Evolutionary conservation across 23 tunicate genomes (phyloP).

Genomic region (Halocynthia aurantium): DNA sequence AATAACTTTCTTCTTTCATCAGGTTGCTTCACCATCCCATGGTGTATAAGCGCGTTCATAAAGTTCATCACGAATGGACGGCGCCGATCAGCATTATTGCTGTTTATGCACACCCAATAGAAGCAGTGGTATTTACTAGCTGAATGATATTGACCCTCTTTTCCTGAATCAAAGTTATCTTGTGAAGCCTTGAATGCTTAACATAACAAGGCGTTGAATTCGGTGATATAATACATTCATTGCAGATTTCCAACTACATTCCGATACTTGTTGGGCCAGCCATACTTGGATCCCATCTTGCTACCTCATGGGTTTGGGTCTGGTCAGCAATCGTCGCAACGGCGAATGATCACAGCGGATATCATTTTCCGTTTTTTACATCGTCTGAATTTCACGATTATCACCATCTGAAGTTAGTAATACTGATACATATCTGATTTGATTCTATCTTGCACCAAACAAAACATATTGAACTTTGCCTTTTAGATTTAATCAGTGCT

Average conservation of each 20-base stretch:
- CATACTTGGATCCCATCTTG: constrained; percentile 50
- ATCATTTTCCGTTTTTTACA: constrained; percentile 65
- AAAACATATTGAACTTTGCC: neutral
- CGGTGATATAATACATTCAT: neutral
- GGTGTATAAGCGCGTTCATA: constrained; percentile 75
- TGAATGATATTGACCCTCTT: too few species aligned
- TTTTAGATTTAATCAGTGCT: constrained; percentile 80
- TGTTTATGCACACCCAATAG: constrained; percentile 86
- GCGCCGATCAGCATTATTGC: constrained; percentile 95
- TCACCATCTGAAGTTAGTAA: constrained; percentile 81
- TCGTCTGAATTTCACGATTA: constrained; percentile 91
- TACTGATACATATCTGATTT: neutral
- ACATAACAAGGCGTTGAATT: neutral
- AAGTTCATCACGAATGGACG: constrained; percentile 92
- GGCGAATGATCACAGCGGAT: constrained; percentile 67
- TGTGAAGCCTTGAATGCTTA: too few species aligned
- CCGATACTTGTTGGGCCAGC: constrained; percentile 56
- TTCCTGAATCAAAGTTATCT: too few species aligned
- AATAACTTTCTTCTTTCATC: neutral
- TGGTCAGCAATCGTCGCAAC: constrained; percentile 40
- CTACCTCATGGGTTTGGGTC: constrained; percentile 56
- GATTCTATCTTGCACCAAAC: neutral
- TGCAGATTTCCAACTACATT: constrained; percentile 51
- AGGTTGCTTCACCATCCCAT: constrained; percentile 69
- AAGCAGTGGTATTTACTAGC: constrained; percentile 47